Conservation (phyloP, 2,888 invertebrate species). For the Gerosis bhagava region DNA sequence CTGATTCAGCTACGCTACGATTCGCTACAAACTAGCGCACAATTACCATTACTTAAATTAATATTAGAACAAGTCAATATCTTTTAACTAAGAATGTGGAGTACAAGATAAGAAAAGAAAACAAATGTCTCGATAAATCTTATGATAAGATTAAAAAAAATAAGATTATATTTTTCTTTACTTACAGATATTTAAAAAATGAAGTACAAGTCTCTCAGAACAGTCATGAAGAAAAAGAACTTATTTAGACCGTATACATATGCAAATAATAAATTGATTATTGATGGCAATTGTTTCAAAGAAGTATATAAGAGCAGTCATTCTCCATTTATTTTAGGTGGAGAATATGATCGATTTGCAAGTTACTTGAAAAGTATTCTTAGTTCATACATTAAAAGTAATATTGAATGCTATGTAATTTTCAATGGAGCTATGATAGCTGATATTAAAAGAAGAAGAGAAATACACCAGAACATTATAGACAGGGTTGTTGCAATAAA, state of each 20-base stretch:
- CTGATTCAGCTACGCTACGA: too few species aligned
- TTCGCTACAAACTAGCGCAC: too few species aligned
- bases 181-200: conserved; percentile 24
- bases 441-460: conserved; percentile 28
- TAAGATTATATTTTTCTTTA: background rate
- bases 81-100: too few species aligned
- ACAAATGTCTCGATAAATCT: too few species aligned
- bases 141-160: too few species aligned
- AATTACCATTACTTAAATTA: too few species aligned
- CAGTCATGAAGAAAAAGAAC: conserved; percentile 20
- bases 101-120: too few species aligned
- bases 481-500: conserved; percentile 23
- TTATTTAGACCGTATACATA: conserved; percentile 8
- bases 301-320: conserved; percentile 38
- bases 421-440: conserved; percentile 34
- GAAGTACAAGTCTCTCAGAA: conserved; percentile 30
- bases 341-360: conserved; percentile 32
- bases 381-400: conserved; percentile 22
- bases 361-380: conserved; percentile 23
- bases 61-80: too few species aligned
- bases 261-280: conserved; percentile 27
- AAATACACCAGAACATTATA: conserved; percentile 34
- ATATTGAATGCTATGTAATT: conserved; percentile 31
- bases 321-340: conserved; percentile 38
- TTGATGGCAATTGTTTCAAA: conserved; percentile 35